phyloP scores from a whole-genome alignment of 1,140 invertebrate genomes.

The Calycopis cecrops region DNA sequence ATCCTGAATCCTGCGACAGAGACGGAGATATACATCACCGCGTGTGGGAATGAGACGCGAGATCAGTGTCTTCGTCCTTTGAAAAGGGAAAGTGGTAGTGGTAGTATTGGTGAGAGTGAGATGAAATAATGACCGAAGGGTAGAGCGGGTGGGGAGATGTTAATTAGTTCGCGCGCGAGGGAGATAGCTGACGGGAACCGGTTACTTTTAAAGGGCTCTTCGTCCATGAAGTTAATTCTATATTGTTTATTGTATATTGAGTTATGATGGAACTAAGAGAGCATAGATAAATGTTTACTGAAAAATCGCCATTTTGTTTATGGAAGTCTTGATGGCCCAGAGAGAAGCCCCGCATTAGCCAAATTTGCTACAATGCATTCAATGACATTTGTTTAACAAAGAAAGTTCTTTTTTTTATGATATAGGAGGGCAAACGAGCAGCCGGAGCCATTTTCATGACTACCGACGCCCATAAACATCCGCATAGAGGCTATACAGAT shows the following conservation, averaged over 20 bases:
- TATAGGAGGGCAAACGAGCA: too few relatives aligned
- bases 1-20: conserved; percentile 52
- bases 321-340: too few relatives aligned
- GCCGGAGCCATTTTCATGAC: too few relatives aligned
- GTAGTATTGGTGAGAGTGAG: conserved; percentile 64
- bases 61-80: conserved; percentile 68
- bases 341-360: too few relatives aligned
- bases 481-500: too few relatives aligned
- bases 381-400: too few relatives aligned
- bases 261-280: too few relatives aligned
- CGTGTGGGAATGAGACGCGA: conserved; percentile 29
- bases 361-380: too few relatives aligned
- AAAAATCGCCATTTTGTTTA: too few relatives aligned
- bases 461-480: too few relatives aligned
- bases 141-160: conserved; percentile 35
- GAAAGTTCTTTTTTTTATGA: too few relatives aligned
- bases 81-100: conserved; percentile 72
- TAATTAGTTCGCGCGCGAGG: conserved; percentile 25
- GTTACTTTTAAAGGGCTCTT: conserved; percentile 71
- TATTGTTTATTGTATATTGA: conserved; percentile 12
- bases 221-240: conserved; percentile 52
- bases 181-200: conserved; percentile 49
- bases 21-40: conserved; percentile 28
- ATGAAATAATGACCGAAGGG: conserved; percentile 69
- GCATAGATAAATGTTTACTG: too few relatives aligned